Evolutionary conservation across 2,797 vertebrate genomes (phyloP), one percentile per base, ranked within the genome.

Genomic region (Rhynchonycteris naso): DNA sequence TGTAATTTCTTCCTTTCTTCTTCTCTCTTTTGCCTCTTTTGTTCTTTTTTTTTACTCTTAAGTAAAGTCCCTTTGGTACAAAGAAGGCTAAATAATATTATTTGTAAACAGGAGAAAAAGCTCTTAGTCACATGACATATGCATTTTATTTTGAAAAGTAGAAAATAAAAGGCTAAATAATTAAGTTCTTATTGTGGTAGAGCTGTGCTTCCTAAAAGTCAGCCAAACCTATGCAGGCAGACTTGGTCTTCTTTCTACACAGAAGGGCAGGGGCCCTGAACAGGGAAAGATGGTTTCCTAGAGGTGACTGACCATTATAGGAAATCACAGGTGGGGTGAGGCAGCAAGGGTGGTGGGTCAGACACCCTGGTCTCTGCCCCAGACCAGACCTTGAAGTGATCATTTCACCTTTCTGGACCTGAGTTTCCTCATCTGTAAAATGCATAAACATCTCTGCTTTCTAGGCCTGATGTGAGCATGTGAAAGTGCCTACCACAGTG

Each of bases 101-200:
- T 85, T 87, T 97, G 78, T 85, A 96, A 98, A 96, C 82, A 97
- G 84, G 90, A 84, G 35, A 54, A 14, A n/a, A 88, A 94, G 5
- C 12, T 65, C n/a, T 38, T 95, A 69, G 54, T 28, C 72, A 38
- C 43, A 26, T 72, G 54, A 72, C 68, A 4, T 95, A 76, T 75
- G 65, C 58, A 91, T 83, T 82, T 88, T 96, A 83, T 90, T 88
- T 71, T 58, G 58, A 96, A 95, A 58, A 71, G 54, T 52, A 79
- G 96, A 92, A 7, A 58, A 96, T 28, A 61, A 91, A 88, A 81
- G 33, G 5, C 7, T 93, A 7, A 81, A 74, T 90, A 97, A 97
- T 97, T 95, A 97, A 96, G 56, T 86, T 91, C 47, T 94, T 92
- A 93, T 47, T 16, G 35, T 71, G 26, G 65, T 28, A 7, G 93